Conservation (phyloP, 2,113 vertebrate species). For the Malurus alboscapulatus region DNA sequence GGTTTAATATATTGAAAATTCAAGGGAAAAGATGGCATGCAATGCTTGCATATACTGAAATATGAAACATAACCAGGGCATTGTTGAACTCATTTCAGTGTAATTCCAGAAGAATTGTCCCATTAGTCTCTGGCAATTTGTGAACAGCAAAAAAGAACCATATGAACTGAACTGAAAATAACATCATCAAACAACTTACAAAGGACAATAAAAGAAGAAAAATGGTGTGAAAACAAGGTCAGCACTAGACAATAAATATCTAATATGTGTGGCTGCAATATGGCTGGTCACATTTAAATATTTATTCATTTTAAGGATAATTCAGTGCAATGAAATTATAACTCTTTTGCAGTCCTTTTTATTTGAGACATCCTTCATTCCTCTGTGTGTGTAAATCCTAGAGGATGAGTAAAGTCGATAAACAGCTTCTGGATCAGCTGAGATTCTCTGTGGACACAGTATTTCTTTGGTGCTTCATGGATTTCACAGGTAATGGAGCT, state of each 20-base stretch:
- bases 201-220: slow-evolving; percentile 28
- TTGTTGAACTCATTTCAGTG: slow-evolving; percentile 1
- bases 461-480: neutral
- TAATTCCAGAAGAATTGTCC: slow-evolving; percentile 41
- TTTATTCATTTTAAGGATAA: slow-evolving; percentile 25
- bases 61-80: slow-evolving; percentile 2
- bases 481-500: neutral
- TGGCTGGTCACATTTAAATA: slow-evolving; percentile 42
- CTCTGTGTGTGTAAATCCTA: neutral
- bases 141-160: neutral
- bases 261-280: neutral
- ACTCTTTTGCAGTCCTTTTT: neutral
- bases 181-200: neutral
- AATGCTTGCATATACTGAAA: neutral
- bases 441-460: neutral
- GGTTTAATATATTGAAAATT: neutral
- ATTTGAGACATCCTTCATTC: slow-evolving; percentile 10
- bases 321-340: neutral
- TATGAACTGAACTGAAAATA: slow-evolving; percentile 17
- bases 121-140: slow-evolving; percentile 24
- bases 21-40: neutral
- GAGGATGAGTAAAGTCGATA: neutral
- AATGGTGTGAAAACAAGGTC: slow-evolving; percentile 41
- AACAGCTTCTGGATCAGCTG: neutral
- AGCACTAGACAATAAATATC: neutral